Base-by-base conservation (phyloP, 2,113 vertebrate genomes). In the Cheirogaleus medius region DNA sequence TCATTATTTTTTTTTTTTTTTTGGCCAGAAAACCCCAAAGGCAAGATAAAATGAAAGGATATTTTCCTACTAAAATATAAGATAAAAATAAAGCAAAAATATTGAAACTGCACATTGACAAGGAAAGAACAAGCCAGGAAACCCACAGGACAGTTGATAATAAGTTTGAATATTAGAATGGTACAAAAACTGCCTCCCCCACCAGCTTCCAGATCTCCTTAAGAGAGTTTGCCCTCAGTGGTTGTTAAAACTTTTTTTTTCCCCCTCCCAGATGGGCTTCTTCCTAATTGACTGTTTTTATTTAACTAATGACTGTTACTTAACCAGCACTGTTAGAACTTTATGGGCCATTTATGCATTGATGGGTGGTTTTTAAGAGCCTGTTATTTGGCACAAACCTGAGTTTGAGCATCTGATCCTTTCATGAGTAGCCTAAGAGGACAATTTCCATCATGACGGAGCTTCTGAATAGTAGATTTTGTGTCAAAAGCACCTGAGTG, bases 221-320 rank as follows among this genome's bases (percentile, higher is more conserved):
- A 12, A 81, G 37, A 54, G 63, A 6, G 37, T 39, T 32, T 56
- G 20, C 42, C 86, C 39, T 76, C 17, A 0, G 1, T 7, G 29
- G 21, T 32, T 47, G 54, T 73, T 64, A 69, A 54, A 80, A 86
- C 34, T n/a, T 54, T 29, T 44, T 32, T 68, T 14, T 25, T 4
- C 17, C 52, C 52, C 54, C n/a, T 54, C 54, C 58, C 58, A 77
- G 91, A 27, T 0, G 5, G 69, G 29, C 39, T 63, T 82, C 69
- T 84, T 84, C 82, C 76, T 93, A 63, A 69, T 44, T 52, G 77
- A 56, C 21, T 87, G 42, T 82, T 88, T 90, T 52, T 74, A 76
- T 81, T 76, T n/a, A 32, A 74, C 58, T 77, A 76, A 93, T 76
- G 34, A 78, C 49, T 87, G 68, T 69, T 89, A 76, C 89, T 91